Evolutionary conservation across 2,797 vertebrate genomes (phyloP).

Genomic region (Pelochelys cantorii): DNA sequence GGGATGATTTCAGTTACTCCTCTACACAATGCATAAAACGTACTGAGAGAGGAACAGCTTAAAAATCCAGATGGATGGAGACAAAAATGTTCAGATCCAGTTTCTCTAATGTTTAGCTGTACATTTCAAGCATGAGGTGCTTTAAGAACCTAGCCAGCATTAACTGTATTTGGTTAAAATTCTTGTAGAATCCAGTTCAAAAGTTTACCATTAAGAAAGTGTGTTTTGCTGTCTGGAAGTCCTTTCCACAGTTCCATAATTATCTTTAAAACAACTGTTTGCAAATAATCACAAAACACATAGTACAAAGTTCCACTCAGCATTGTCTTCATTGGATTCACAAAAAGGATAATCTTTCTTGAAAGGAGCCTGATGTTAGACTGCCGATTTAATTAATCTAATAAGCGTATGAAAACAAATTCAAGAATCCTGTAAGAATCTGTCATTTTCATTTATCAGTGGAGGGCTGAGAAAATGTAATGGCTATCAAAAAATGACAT

Average conservation of each 20-base stretch:
- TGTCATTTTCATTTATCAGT: background rate
- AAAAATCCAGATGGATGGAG: background rate
- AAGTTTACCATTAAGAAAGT: background rate
- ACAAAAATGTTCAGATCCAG: background rate
- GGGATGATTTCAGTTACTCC: background rate
- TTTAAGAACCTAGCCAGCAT: background rate
- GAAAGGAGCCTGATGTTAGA: background rate
- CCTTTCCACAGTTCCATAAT: background rate
- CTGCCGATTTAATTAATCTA: background rate
- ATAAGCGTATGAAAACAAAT: slow-evolving; percentile 4
- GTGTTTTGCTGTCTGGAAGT: background rate
- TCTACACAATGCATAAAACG: background rate
- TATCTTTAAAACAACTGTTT: background rate
- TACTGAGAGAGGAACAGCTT: background rate
- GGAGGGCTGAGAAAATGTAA: background rate
- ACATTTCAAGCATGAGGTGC: background rate
- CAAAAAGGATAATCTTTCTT: background rate
- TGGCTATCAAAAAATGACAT: background rate
- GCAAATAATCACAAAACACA: background rate
- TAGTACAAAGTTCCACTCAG: background rate
- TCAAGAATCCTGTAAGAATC: background rate
- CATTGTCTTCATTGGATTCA: background rate
- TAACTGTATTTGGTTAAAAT: background rate
- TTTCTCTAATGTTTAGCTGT: background rate
- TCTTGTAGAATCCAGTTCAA: background rate